Conservation (phyloP, 2,888 invertebrate species). For the Clostera curtula region DNA sequence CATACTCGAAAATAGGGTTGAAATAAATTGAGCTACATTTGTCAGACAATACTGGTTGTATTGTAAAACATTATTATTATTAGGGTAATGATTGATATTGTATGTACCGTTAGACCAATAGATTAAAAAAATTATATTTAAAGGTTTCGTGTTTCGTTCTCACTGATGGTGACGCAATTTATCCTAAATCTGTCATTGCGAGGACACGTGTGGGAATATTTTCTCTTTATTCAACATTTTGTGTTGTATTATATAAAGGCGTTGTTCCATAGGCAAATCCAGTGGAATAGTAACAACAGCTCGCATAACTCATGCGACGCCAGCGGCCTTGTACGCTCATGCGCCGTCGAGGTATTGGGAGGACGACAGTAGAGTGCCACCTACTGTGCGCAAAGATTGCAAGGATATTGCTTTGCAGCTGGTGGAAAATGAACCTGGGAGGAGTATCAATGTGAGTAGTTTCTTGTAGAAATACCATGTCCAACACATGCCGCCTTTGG, state of each 20-base stretch:
- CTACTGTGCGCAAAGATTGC: conserved; percentile 80
- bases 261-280: conserved; percentile 79
- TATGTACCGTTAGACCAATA: too few species aligned
- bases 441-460: conserved; percentile 78
- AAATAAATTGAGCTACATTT: conserved; percentile 2
- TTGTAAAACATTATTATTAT: too few species aligned
- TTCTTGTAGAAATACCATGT: too few species aligned
- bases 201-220: too few species aligned
- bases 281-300: conserved; percentile 89
- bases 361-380: conserved; percentile 84
- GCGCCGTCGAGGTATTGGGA: conserved; percentile 86
- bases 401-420: conserved; percentile 87
- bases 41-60: too few species aligned
- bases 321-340: conserved; percentile 85
- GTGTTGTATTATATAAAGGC: conserved; percentile 2
- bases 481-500: too few species aligned
- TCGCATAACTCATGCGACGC: conserved; percentile 86
- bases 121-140: too few species aligned
- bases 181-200: too few species aligned
- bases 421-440: conserved; percentile 85
- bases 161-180: too few species aligned
- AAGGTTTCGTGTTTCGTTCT: too few species aligned
- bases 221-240: conserved; percentile 1
- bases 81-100: too few species aligned
- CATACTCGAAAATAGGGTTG: neutral